Conservation (phyloP, 35 echinoderm and acorn worm species). For the Diadema setosum region DNA sequence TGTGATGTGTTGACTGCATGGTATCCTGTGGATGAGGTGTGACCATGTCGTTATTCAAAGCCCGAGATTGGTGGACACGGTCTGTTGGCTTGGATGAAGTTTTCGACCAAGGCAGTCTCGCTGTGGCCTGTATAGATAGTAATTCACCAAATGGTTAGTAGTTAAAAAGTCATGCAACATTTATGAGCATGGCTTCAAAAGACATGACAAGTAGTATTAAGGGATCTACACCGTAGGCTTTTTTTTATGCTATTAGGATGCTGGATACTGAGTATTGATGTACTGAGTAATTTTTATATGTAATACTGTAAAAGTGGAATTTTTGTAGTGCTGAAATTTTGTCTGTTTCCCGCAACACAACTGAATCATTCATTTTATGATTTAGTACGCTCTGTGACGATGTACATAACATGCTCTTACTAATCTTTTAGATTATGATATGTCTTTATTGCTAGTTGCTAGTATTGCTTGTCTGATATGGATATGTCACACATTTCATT, state of each 20-base stretch:
- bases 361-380: too few species aligned
- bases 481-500: too few species aligned
- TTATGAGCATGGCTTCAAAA: neutral
- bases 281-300: neutral
- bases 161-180: neutral
- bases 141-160: conserved; percentile 30
- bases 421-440: too few species aligned
- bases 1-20: too few species aligned
- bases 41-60: conserved; percentile 95
- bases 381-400: too few species aligned
- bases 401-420: too few species aligned
- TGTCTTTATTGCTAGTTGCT: too few species aligned
- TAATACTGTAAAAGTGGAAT: neutral
- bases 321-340: too few species aligned
- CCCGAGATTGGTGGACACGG: conserved; percentile 86
- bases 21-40: too few species aligned
- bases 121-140: conserved; percentile 90
- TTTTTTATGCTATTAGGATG: neutral
- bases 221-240: neutral
- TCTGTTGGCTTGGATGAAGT: conserved; percentile 76
- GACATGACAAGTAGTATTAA: neutral
- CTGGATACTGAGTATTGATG: neutral
- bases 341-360: too few species aligned
- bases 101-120: conserved; percentile 76
- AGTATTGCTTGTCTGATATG: too few species aligned